Evolutionary conservation across 2,888 invertebrate genomes (phyloP), one percentile per base, ranked within the genome.

Genomic region (Laothoe populi): DNA sequence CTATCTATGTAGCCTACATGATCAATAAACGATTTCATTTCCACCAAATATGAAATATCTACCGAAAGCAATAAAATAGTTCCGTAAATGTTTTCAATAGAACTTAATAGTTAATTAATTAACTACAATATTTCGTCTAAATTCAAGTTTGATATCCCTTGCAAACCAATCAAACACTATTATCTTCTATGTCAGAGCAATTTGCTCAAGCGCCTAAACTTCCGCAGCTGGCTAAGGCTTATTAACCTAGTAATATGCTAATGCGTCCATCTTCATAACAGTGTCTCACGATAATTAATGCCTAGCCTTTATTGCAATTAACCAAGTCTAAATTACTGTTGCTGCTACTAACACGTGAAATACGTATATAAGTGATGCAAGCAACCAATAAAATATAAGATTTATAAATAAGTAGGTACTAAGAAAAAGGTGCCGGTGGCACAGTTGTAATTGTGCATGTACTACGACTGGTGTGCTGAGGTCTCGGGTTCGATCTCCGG

Each of bases 301-400:
- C 64, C 68, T 65, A 66, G 68, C 65, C 71, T 74, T 76, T 74
- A 79, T 74, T 73, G 71, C 74, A 77, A 81, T 79, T 83, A 82
- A 77, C 74, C 66, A 69, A 66, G 71, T 64, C 64, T 72, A 82
- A 82, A 83, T 82, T 82, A 11, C 35, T 19, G 31, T 53, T 19
- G 8, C 31, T 35, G 19, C 19, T 35, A 35, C 53, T 4, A 19
- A 19, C 53, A 35, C 53, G 35, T 31, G 19, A 35, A 10, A 11
- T 10, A 16, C 11, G 19, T 11, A 19, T 8, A 13, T 31, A 19
- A 11, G 4, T 10, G 8, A 19, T 31, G 31, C 0, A 13, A 31
- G 8, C 31, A 4, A 4, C 5, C 7, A 31, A 31, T 0, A 31
- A 31, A 31, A 8, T 31, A 5, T 31, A 8, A 31, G 31, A 31